Base-by-base conservation (phyloP, 2,113 vertebrate genomes). In the Notothenia rossii region DNA sequence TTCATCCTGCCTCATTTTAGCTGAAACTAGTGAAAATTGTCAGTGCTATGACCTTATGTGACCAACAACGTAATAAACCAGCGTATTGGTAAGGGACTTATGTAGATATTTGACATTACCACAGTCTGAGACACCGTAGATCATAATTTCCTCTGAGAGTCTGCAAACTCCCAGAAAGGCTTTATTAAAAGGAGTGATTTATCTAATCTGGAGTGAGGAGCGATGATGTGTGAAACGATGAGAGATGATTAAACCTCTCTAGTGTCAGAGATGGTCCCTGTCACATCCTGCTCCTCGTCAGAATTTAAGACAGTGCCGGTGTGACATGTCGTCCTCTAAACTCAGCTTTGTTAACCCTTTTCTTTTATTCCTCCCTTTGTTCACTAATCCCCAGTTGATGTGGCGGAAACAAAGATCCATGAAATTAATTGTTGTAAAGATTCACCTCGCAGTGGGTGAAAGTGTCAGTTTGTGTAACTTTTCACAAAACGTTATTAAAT, bases 161-260 rank as follows among this genome's bases (percentile, higher is more conserved):
- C 79, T 69, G 60, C 62, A 79, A 66, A 83, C 75, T 84, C 77
- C 76, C 43, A 13, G 55, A 72, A 79, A 81, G 67, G 70, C 84
- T 83, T 84, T 78, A 88, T 85, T 87, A 80, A 84, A 86, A 80
- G 63, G 55, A 74, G 76, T 84, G 88, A 91, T 89, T 88, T 84
- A 89, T 88, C 66, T 81, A 68, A 82, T 81, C 69, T 72, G 69
- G 63, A 81, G 74, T 7, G 58, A 67, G 29, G 74, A 53, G 79
- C 61, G 59, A 64, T 81, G 86, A 82, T 79, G 82, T 74, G 77
- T 85, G 79, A 83, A 81, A 67, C 53, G 66, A 83, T 45, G 68
- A 81, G 84, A 77, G 72, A 83, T 81, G 80, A 91, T 90, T 88
- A 87, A 86, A 81, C 66, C 60, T 65, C 62, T 82, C 62, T 36